Conservation (phyloP, 2,888 invertebrate species). For the Phaonia tiefii region DNA sequence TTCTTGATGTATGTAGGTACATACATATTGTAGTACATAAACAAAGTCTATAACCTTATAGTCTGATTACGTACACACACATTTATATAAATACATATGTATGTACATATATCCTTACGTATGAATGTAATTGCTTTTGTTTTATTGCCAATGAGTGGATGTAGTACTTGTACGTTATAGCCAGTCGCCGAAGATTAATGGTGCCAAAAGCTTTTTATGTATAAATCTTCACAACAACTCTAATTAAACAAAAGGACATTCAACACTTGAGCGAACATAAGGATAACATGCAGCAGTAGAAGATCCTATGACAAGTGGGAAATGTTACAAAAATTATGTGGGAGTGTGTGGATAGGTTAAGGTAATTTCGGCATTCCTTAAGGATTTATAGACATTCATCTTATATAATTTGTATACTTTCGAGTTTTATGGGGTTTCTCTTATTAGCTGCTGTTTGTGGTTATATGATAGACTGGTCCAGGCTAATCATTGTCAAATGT, state of each 20-base stretch:
- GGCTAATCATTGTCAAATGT: conserved; percentile 69
- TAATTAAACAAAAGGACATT: conserved; percentile 67
- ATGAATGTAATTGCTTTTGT: conserved; percentile 65
- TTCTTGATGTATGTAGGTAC: not conserved
- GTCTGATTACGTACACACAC: too few species aligned
- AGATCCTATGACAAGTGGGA: too few species aligned
- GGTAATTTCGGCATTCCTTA: conserved; percentile 60
- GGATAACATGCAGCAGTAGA: not conserved
- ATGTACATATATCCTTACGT: not conserved
- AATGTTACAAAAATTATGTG: not conserved
- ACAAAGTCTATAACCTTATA: not conserved
- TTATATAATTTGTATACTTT: conserved; percentile 50
- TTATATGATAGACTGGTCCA: conserved; percentile 27
- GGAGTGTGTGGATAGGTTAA: conserved; percentile 5
- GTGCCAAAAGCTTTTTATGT: conserved; percentile 68
- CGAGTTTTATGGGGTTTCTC: conserved; percentile 50
- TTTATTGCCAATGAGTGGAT: conserved; percentile 66
- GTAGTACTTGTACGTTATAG: conserved; percentile 74
- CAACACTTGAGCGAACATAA: conserved; percentile 56
- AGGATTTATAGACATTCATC: conserved; percentile 59
- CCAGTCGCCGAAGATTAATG: conserved; percentile 74
- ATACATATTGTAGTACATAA: not conserved
- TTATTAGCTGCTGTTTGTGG: conserved; percentile 39
- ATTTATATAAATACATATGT: too few species aligned
- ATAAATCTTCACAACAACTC: conserved; percentile 68